Conservation (phyloP, 2,797 vertebrate species). For the Acanthiza pusilla region DNA sequence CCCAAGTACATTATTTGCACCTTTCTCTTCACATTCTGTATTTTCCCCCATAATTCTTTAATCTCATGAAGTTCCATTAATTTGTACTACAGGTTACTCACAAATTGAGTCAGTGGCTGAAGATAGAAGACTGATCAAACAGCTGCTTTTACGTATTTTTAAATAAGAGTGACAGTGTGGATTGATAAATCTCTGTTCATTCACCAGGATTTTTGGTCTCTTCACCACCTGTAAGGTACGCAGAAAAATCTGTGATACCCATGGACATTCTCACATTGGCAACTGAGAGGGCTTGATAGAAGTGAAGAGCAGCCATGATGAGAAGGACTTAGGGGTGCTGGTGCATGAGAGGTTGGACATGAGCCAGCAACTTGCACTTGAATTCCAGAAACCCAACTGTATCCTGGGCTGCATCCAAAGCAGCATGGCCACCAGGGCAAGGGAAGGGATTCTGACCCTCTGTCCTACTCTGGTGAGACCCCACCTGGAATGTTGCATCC, state of each 20-base stretch:
- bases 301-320: background rate
- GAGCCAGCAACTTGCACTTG: fast-evolving
- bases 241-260: background rate
- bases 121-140: background rate
- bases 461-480: background rate
- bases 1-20: background rate
- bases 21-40: background rate
- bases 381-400: background rate
- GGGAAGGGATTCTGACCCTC: background rate
- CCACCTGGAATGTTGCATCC: background rate
- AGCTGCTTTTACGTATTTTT: background rate
- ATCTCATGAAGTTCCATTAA: background rate
- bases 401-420: background rate
- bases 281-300: background rate
- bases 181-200: background rate
- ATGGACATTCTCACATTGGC: background rate
- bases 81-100: background rate
- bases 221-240: background rate
- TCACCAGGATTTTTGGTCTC: background rate
- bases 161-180: background rate
- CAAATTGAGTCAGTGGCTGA: background rate
- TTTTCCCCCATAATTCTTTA: background rate
- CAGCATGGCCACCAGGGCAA: fast-evolving
- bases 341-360: background rate
- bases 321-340: background rate